Evolutionary conservation across 2,797 vertebrate species (phyloP).

Genomic region (Micropoecilia bifurca): DNA sequence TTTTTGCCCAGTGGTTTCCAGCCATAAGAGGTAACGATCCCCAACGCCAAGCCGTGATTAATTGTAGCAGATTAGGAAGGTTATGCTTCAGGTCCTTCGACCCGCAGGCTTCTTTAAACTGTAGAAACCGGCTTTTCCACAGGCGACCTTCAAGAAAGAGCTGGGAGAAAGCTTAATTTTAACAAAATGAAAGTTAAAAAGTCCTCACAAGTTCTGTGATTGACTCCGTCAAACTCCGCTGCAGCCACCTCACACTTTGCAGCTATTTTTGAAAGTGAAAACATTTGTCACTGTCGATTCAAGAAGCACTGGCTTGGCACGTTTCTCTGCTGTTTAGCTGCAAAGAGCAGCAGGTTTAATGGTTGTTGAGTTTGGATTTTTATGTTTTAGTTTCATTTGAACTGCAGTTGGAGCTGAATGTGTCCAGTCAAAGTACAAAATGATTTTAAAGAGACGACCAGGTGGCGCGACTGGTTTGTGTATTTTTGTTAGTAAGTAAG

Average conservation of each 20-base stretch:
- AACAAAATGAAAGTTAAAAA: not conserved
- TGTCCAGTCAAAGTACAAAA: not conserved
- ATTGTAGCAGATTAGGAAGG: slow-evolving; percentile 11
- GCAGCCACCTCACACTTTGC: not conserved
- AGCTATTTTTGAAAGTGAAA: not conserved
- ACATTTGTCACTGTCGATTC: not conserved
- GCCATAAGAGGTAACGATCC: slow-evolving; percentile 2
- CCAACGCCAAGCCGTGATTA: not conserved
- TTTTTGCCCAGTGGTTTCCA: not conserved
- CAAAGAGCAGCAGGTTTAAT: not conserved
- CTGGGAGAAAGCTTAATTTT: not conserved
- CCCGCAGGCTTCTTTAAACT: not conserved
- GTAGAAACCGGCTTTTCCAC: not conserved
- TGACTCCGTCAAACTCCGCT: not conserved
- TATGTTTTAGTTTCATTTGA: not conserved
- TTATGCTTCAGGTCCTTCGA: not conserved
- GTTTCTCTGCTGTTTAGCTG: not conserved
- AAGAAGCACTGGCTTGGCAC: not conserved
- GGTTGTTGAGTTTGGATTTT: not conserved
- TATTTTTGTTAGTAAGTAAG: not conserved
- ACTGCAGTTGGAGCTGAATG: not conserved
- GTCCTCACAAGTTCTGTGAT: not conserved
- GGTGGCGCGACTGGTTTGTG: not conserved
- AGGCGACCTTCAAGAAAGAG: not conserved
- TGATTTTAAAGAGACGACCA: not conserved